phyloP scores from a whole-genome alignment of 2,888 invertebrate species.

The Cosmia trapezina region DNA sequence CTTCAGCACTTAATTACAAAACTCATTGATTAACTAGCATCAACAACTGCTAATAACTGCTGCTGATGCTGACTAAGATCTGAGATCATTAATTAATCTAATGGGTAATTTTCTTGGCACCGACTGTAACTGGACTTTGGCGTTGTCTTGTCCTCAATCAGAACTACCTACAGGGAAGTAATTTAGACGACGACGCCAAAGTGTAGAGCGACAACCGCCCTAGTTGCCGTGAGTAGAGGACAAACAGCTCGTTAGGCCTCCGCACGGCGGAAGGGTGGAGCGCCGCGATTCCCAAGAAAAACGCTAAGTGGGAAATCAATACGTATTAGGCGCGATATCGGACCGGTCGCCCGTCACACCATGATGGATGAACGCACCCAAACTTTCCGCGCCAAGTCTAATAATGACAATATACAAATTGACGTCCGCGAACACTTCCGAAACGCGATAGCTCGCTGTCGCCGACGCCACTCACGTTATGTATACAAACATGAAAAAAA shows the following conservation, averaged over 20 bases:
- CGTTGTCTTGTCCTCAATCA: slow-evolving; percentile 52
- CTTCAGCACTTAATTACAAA: not conserved
- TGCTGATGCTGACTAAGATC: not conserved
- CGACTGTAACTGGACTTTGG: slow-evolving; percentile 36
- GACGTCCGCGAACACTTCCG: slow-evolving; percentile 88
- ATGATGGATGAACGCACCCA: slow-evolving; percentile 90
- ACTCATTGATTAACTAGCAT: not conserved
- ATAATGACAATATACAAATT: slow-evolving; percentile 91
- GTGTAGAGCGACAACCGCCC: slow-evolving; percentile 75
- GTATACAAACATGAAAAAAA: slow-evolving; percentile 87
- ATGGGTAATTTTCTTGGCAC: slow-evolving; percentile 33
- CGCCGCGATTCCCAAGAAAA: slow-evolving; percentile 88
- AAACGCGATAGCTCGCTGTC: slow-evolving; percentile 84
- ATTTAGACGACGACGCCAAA: slow-evolving; percentile 56
- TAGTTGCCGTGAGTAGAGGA: slow-evolving; percentile 85
- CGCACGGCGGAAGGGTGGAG: slow-evolving; percentile 89
- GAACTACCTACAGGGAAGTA: slow-evolving; percentile 48
- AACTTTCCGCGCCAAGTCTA: slow-evolving; percentile 87
- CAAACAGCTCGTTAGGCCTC: slow-evolving; percentile 90
- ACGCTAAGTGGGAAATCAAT: slow-evolving; percentile 91
- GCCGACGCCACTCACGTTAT: slow-evolving; percentile 86
- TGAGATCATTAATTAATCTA: slow-evolving; percentile 24
- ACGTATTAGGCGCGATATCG: slow-evolving; percentile 90
- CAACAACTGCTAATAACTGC: not conserved
- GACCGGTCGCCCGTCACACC: slow-evolving; percentile 87